Percentiles rank a stretch among this genome's conserved stretches.
Conservation (phyloP, 2,797 vertebrate species). For the Sciaenops ocellatus region DNA sequence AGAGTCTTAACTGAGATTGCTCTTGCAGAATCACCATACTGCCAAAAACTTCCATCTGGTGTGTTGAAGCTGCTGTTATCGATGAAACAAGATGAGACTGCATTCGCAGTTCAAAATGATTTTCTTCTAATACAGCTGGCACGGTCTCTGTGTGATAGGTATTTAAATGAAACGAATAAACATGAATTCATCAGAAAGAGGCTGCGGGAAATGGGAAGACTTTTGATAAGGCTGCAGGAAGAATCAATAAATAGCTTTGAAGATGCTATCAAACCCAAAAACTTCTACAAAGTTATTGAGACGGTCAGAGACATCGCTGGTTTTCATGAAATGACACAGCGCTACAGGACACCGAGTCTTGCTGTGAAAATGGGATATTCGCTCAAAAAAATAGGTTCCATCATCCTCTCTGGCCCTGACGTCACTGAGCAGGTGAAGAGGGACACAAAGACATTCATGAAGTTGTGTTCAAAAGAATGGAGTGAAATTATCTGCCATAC, state of each 20-base stretch:
- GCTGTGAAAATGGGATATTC: conserved; percentile 42
- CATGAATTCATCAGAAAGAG: conserved; percentile 42
- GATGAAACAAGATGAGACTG: conserved; percentile 59
- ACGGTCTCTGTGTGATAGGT: conserved; percentile 43
- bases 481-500: background rate
- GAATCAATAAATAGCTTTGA: conserved; percentile 48
- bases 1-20: conserved; percentile 1
- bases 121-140: conserved; percentile 58
- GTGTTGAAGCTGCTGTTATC: conserved; percentile 48
- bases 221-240: conserved; percentile 56
- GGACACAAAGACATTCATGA: conserved; percentile 40
- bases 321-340: conserved; percentile 35
- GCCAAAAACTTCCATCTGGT: conserved; percentile 3
- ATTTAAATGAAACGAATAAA: conserved; percentile 30
- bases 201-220: conserved; percentile 63
- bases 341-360: conserved; percentile 51
- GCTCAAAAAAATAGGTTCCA: conserved; percentile 40
- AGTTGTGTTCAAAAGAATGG: conserved; percentile 55
- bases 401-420: conserved; percentile 9
- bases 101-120: conserved; percentile 56
- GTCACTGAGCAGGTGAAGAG: background rate
- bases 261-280: conserved; percentile 54
- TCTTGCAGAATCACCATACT: background rate
- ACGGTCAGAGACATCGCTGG: conserved; percentile 43
- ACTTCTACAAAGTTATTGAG: conserved; percentile 57